Conservation (phyloP, 2,888 invertebrate genomes). For the Phortica magna region DNA sequence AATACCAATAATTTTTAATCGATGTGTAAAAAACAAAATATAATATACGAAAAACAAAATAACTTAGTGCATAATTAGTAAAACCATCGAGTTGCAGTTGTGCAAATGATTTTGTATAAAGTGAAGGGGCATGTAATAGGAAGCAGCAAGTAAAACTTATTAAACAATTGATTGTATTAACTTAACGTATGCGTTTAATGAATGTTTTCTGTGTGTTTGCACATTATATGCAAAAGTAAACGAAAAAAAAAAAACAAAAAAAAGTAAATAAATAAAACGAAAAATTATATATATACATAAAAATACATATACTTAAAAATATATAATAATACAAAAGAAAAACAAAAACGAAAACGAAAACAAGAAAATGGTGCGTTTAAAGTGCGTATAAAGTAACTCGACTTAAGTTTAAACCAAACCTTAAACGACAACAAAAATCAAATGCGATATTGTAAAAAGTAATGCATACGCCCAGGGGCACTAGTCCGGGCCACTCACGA, state of each 20-base stretch:
- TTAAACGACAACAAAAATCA: not conserved
- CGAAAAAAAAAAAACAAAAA: not conserved
- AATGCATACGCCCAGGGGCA: not conserved
- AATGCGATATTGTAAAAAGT: slow-evolving; percentile 5
- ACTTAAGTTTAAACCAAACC: no score
- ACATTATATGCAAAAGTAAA: not conserved
- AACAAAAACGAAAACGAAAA: no score
- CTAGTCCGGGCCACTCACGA: not conserved
- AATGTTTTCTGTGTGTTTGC: slow-evolving; percentile 10
- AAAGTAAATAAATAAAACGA: not conserved
- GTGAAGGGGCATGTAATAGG: not conserved
- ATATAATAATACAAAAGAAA: not conserved
- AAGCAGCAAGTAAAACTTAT: not conserved
- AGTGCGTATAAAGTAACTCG: no score
- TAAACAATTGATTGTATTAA: slow-evolving; percentile 17
- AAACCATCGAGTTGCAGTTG: not conserved
- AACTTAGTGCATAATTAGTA: not conserved
- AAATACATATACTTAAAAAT: not conserved
- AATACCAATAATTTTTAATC: slow-evolving; percentile 3
- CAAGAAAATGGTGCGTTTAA: not conserved
- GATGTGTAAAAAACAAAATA: slow-evolving; percentile 6
- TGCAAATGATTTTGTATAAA: slow-evolving; percentile 22
- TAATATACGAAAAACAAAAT: not conserved
- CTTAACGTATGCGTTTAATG: not conserved
- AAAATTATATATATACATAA: not conserved